phyloP scores from a whole-genome alignment of 1,140 invertebrate species.

The Philopotamus ludificatus region DNA sequence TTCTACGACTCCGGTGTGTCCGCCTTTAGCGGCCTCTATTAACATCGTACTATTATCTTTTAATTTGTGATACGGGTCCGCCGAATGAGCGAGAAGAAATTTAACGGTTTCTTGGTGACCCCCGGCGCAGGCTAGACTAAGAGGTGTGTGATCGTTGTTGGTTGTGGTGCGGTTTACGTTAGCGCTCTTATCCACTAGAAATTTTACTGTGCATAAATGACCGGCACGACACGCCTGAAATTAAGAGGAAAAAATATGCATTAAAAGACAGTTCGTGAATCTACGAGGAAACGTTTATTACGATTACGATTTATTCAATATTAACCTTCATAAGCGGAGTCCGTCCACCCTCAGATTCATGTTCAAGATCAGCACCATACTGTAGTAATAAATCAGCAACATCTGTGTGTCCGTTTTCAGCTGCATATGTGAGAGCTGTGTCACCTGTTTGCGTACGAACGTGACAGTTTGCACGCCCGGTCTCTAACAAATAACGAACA shows the following conservation, averaged over 20 bases:
- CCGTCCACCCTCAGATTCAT: constrained; percentile 89
- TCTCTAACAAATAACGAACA: constrained; percentile 82
- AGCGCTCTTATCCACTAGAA: constrained; percentile 90
- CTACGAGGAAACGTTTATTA: no score
- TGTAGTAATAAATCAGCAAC: constrained; percentile 84
- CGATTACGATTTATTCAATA: no score
- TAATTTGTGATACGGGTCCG: constrained; percentile 93
- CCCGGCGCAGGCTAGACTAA: constrained; percentile 95
- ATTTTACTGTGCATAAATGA: constrained; percentile 97
- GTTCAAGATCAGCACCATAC: constrained; percentile 90
- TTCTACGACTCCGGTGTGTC: constrained; percentile 93
- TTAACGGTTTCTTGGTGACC: constrained; percentile 93
- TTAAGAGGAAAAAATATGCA: constrained; percentile 4
- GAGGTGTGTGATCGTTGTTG: constrained; percentile 96
- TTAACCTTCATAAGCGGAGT: constrained; percentile 91
- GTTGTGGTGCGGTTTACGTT: constrained; percentile 94
- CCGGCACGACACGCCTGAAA: constrained; percentile 87
- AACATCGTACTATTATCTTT: constrained; percentile 99
- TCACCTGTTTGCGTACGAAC: constrained; percentile 93
- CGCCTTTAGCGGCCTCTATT: constrained; percentile 97
- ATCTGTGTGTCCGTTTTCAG: constrained; percentile 96
- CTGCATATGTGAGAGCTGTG: constrained; percentile 96
- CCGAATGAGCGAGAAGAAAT: constrained; percentile 82
- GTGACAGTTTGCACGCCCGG: constrained; percentile 84
- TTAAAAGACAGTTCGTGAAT: no score